These are phyloP conservation scores for Bostrychus sinensis DNA, from an alignment of 2,113 vertebrate species.

Conservation along the genomic window DNA sequence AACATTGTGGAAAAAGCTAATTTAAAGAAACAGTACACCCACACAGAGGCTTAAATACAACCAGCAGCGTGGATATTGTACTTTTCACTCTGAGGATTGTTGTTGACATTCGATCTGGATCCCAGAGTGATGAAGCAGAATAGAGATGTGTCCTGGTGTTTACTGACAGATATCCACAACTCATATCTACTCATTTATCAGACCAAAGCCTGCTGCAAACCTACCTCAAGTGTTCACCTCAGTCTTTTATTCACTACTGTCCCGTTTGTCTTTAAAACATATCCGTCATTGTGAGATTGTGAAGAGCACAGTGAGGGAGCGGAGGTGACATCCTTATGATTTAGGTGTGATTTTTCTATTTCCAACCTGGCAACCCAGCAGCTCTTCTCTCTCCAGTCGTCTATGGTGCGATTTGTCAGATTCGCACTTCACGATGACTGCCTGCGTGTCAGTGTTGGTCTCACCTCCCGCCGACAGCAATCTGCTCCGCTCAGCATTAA, in stretches of 20 bases:
- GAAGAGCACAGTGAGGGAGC: neutral
- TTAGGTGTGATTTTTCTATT: constrained; percentile 28
- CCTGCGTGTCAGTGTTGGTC: constrained; percentile 29
- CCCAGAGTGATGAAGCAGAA: constrained; percentile 15
- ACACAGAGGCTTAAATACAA: neutral
- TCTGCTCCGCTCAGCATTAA: constrained; percentile 5
- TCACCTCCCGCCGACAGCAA: constrained; percentile 26
- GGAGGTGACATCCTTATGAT: constrained; percentile 7
- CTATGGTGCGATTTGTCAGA: constrained; percentile 19
- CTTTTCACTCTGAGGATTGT: constrained; percentile 16
- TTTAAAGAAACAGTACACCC: neutral
- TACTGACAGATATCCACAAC: constrained; percentile 2
- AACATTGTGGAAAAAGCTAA: constrained; percentile 5
- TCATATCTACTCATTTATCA: constrained; percentile 16
- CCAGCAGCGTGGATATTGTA: constrained; percentile 2
- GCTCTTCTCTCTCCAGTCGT: constrained; percentile 1
- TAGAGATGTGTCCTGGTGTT: constrained; percentile 31
- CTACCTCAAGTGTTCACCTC: neutral
- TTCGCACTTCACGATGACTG: constrained; percentile 39
- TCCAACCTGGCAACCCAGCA: constrained; percentile 32
- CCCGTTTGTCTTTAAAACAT: constrained; percentile 11
- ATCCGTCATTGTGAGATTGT: neutral
- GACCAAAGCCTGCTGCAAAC: too few species aligned
- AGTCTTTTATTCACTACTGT: neutral
- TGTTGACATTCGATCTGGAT: constrained; percentile 34